Evolutionary conservation across 2,888 invertebrate genomes (phyloP), one percentile per base, ranked within the genome.

Genomic region (Sarcophaga subvicina): DNA sequence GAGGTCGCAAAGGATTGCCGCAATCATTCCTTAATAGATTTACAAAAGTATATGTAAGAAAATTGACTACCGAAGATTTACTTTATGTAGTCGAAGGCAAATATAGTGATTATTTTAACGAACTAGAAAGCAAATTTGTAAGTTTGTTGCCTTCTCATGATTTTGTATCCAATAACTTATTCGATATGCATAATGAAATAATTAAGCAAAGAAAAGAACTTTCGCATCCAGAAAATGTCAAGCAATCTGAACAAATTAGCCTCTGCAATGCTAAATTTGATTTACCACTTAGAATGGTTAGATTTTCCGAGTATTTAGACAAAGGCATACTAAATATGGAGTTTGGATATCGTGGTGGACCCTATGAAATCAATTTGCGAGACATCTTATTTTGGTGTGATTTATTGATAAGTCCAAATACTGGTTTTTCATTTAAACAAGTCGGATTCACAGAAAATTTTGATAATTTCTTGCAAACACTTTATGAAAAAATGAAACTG

Each of bases 1-100:
- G 99, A 0, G 98, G 98, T 0, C 95, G 99, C 88, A 96, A 99
- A 93, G 99, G 99, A 0, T 94, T 99, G 47, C 99, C 99, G 0
- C 96, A 97, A 90, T 99, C 99, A 0, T 99, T 99, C 93, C 94
- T 99, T 0, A 99, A 99, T 93, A 95, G 99, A 90, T 99, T 99
- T 91, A 98, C 98, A 5, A 98, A 98, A 94, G 98, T 98, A 0
- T 96, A 96, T 89, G 94, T 96, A 11, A 95, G 95, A 67, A 95
- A 95, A 22, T 93, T 96, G 63, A 95, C 95, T 0, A 94, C 95
- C 83, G 94, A 94, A 72, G 98, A 98, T 92, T 93, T 96, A 17
- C 91, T 94, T 3, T 91, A 91, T 87, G 93, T 94, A 22, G 91
- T 94, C 0, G 91, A 92, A 59, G 89, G 89, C 6, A 94, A 93